These are phyloP conservation scores for Coleophora deauratella DNA, from an alignment of 2,888 invertebrate species.

Conservation along the genomic window DNA sequence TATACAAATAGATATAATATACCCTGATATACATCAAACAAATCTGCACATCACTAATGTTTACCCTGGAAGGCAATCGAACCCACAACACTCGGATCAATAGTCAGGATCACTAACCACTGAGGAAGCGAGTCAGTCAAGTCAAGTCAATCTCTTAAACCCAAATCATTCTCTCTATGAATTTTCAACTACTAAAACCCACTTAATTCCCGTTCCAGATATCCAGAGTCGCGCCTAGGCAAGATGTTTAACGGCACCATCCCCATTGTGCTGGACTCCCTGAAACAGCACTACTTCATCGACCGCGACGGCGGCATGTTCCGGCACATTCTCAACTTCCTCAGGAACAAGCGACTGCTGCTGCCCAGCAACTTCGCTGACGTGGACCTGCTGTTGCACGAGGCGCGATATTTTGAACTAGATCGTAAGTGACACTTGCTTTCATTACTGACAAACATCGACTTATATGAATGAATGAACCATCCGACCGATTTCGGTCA, in stretches of 20 bases:
- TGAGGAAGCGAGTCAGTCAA: no score
- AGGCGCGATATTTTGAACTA: constrained; percentile 93
- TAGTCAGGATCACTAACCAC: no score
- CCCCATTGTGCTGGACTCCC: constrained; percentile 94
- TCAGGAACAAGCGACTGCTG: constrained; percentile 91
- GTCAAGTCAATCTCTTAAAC: no score
- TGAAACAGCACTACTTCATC: constrained; percentile 99
- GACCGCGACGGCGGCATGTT: constrained; percentile 99
- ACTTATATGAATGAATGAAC: no score
- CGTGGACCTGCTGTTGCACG: constrained; percentile 89
- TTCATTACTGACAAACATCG: constrained; percentile 4
- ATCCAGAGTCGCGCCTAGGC: constrained; percentile 92
- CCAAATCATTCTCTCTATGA: no score
- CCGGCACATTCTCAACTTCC: constrained; percentile 96
- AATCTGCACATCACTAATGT: no score
- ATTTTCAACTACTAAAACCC: no score
- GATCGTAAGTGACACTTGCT: constrained; percentile 76
- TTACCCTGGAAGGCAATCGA: no score
- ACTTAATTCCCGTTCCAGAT: constrained; percentile 77
- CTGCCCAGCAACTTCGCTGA: constrained; percentile 92
- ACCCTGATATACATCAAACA: no score
- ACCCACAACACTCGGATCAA: no score
- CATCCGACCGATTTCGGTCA: no score
- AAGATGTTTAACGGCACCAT: constrained; percentile 96
- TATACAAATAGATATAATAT: no score